Evolutionary conservation across 2,888 invertebrate genomes (phyloP).

Genomic region (Timema podura): DNA sequence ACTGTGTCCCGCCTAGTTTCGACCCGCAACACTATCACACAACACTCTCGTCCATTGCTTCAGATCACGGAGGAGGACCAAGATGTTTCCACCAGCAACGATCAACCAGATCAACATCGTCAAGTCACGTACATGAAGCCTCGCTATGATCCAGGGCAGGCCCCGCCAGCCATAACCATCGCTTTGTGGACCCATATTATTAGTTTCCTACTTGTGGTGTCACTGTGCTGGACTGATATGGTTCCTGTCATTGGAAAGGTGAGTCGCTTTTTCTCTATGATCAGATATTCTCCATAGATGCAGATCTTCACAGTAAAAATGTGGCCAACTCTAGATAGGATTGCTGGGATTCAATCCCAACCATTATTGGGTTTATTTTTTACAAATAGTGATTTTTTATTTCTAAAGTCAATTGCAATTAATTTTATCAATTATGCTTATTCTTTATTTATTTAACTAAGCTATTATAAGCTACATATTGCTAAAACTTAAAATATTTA

Average conservation of each 20-base stretch:
- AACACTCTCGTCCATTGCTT: constrained; percentile 40
- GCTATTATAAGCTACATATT: background rate
- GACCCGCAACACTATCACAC: constrained; percentile 44
- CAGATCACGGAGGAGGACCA: constrained; percentile 42
- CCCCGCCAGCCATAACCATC: constrained; percentile 40
- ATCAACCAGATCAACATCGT: constrained; percentile 3
- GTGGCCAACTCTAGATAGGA: background rate
- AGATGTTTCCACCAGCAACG: constrained; percentile 10
- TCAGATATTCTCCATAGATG: background rate
- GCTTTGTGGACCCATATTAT: constrained; percentile 49
- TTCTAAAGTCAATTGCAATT: background rate
- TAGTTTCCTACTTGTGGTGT: constrained; percentile 44
- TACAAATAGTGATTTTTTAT: background rate
- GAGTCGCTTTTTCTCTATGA: constrained; percentile 31
- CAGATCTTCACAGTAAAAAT: background rate
- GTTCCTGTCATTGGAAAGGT: constrained; percentile 52
- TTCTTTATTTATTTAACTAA: background rate
- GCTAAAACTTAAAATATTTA: too few relatives aligned
- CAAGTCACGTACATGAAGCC: constrained; percentile 21
- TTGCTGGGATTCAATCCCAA: background rate
- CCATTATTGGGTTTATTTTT: background rate
- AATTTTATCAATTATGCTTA: background rate
- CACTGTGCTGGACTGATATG: constrained; percentile 51
- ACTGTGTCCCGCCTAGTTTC: constrained; percentile 52
- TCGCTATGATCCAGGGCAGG: background rate